phyloP scores from a whole-genome alignment of 2,888 invertebrate genomes.

The Synergus laeviventris region DNA sequence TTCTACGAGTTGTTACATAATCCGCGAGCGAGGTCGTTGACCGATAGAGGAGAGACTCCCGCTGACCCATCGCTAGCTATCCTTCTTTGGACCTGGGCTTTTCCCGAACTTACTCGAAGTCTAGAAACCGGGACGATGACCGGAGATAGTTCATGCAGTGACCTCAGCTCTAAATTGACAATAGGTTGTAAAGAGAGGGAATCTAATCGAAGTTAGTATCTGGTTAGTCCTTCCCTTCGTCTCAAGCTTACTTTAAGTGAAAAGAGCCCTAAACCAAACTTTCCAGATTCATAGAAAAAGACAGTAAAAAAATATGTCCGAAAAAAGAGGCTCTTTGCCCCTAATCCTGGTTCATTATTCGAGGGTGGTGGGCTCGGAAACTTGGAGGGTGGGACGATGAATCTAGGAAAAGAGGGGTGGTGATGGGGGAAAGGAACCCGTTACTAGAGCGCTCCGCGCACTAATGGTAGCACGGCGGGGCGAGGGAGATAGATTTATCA shows the following conservation, averaged over 20 bases:
- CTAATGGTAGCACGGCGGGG: conserved; percentile 72
- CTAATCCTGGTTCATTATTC: conserved; percentile 22
- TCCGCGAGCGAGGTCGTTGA: conserved; percentile 68
- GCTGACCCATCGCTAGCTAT: conserved; percentile 32
- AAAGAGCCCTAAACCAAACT: neutral
- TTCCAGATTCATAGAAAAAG: neutral
- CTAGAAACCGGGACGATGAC: conserved; percentile 32
- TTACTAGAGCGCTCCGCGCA: conserved; percentile 67
- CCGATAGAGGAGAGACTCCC: conserved; percentile 60
- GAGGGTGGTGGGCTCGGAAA: conserved; percentile 41
- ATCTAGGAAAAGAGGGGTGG: conserved; percentile 75
- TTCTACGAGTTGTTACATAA: conserved; percentile 62
- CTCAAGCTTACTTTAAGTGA: neutral
- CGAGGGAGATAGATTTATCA: conserved; percentile 51
- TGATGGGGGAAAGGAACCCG: conserved; percentile 70
- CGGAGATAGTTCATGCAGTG: conserved; percentile 23
- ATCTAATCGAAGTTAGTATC: conserved; percentile 5
- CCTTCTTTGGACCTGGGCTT: conserved; percentile 40
- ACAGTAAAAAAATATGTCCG: conserved; percentile 22
- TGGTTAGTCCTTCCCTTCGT: neutral
- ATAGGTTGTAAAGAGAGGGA: neutral
- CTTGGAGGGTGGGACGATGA: conserved; percentile 42
- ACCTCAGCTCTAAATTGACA: neutral
- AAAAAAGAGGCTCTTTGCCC: conserved; percentile 69
- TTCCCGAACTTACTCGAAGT: conserved; percentile 31